Percentiles rank a stretch among this genome's conserved stretches.
Conservation (phyloP, 2,888 invertebrate genomes). For the Rutpela maculata region DNA sequence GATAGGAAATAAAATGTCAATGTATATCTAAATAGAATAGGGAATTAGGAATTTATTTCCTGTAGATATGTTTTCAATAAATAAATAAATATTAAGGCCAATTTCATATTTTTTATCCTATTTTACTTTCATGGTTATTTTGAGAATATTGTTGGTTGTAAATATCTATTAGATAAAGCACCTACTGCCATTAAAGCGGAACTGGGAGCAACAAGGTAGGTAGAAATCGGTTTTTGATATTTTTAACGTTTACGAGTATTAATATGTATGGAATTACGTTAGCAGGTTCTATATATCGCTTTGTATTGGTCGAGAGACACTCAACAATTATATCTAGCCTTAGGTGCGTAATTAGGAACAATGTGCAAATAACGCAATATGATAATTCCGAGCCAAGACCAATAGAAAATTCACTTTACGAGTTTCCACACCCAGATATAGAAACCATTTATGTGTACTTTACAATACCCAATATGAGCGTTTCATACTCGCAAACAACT, state of each 20-base stretch:
- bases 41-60: too few species aligned
- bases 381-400: constrained; percentile 51
- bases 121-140: too few species aligned
- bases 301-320: constrained; percentile 46
- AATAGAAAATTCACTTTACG: constrained; percentile 57
- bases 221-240: constrained; percentile 30
- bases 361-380: constrained; percentile 54
- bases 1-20: too few species aligned
- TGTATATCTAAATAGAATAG: too few species aligned
- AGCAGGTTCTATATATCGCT: constrained; percentile 24
- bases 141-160: too few species aligned
- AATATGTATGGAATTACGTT: constrained; percentile 37
- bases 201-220: constrained; percentile 1
- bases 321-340: constrained; percentile 49
- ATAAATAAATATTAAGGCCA: too few species aligned
- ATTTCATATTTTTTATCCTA: too few species aligned
- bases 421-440: constrained; percentile 56
- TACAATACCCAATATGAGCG: constrained; percentile 50
- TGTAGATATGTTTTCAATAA: too few species aligned
- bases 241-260: constrained; percentile 23
- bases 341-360: constrained; percentile 56
- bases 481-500: constrained; percentile 55
- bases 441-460: constrained; percentile 41
- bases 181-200: constrained; percentile 1
- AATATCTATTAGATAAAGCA: background rate